phyloP scores from a whole-genome alignment of 2,113 vertebrate species.

The Anser cygnoides region DNA sequence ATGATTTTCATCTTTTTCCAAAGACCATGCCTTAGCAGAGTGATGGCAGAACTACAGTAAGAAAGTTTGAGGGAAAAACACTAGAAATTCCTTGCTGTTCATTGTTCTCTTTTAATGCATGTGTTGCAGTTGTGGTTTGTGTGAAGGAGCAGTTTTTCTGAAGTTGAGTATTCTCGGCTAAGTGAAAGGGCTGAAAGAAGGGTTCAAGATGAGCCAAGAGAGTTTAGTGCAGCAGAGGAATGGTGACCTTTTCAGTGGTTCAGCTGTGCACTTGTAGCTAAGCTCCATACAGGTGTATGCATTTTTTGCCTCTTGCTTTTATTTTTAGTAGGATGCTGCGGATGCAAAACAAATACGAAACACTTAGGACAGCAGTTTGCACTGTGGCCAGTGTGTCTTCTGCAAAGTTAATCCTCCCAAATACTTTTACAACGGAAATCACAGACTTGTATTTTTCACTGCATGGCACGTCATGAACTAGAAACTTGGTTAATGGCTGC shows the following conservation, averaged over 20 bases:
- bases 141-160: neutral
- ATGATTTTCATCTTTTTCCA: neutral
- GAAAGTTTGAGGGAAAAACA: neutral
- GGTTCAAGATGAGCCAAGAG: neutral
- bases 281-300: neutral
- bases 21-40: neutral
- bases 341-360: constrained; percentile 2
- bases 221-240: neutral
- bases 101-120: neutral
- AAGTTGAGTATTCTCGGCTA: neutral
- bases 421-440: neutral
- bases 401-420: neutral
- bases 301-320: neutral
- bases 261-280: neutral
- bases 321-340: neutral
- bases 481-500: constrained; percentile 14
- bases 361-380: neutral
- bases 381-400: neutral
- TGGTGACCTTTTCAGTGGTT: neutral
- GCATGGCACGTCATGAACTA: neutral
- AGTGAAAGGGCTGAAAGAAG: neutral
- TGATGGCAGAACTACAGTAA: neutral
- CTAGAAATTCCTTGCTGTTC: neutral
- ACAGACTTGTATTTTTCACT: neutral
- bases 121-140: neutral